A percentile compares a stretch with the other conserved stretches of the same genome.
Conservation (phyloP, 1,140 invertebrate genomes). For the Thalassaphorura encarpata region DNA sequence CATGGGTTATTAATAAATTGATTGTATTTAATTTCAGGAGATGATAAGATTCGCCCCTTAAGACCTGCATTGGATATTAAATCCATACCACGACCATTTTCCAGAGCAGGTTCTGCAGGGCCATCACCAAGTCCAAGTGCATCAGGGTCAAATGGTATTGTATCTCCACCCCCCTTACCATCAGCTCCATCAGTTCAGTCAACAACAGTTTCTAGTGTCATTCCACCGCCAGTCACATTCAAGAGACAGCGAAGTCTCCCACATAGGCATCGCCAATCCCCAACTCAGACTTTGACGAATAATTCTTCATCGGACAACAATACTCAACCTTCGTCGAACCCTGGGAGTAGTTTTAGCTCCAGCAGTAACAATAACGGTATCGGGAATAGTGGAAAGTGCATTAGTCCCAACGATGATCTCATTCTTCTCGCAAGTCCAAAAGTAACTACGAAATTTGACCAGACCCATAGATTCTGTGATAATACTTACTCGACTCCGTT, state of each 20-base stretch:
- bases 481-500: not conserved
- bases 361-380: not conserved
- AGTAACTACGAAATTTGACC: conserved; percentile 18
- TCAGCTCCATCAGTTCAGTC: not conserved
- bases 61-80: not conserved
- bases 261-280: conserved; percentile 6
- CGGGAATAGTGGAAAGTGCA: not conserved
- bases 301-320: not conserved
- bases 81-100: conserved; percentile 18
- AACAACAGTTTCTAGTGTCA: not conserved
- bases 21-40: not conserved
- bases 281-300: not conserved
- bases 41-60: not conserved
- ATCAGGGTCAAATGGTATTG: too few relatives aligned
- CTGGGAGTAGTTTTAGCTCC: not conserved
- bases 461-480: not conserved
- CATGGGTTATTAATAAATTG: not conserved
- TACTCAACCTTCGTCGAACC: not conserved
- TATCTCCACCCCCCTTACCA: not conserved
- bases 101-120: conserved; percentile 7
- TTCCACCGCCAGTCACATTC: conserved; percentile 13
- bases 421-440: conserved; percentile 28
- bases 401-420: conserved; percentile 18
- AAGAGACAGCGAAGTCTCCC: conserved; percentile 27
- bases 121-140: not conserved